Base-by-base conservation (phyloP, 2,797 vertebrate species). In the Tokudaia muenninki region DNA sequence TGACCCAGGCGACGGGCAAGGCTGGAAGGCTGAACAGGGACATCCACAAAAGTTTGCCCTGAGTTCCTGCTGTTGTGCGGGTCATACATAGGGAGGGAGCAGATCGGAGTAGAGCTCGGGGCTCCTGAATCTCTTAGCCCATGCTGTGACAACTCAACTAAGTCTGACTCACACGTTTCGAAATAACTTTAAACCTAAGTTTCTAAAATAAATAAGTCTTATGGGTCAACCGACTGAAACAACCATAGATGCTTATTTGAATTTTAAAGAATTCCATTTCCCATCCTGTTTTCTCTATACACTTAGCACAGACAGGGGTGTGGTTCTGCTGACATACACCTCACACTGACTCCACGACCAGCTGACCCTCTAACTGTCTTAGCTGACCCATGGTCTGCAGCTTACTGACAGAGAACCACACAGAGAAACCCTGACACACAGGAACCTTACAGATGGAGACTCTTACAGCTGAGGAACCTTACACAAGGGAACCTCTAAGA, bases 161-260 rank as follows among this genome's bases (percentile, higher is more conserved):
- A 24, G 9, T 88, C 10, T 65, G 92, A 52, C 50, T 77, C 2
- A 12, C 37, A 44, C 10, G 9, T 67, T 82, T 93, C 44, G 47
- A 78, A 95, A 63, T 22, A 65, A 55, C 3, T 6, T 70, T 24
- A 90, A 95, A n/a, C 77, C 41, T 34, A 37, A 24, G 44, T 84
- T 92, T 90, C 83, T 92, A 52, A 82, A 79, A 89, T 29, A 90
- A 92, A 74, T 13, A 65, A 21, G 80, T 61, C 82, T 86, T n/a
- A 47, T 21, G 44, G 41, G 19, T 63, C 63, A 52, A 70, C 21
- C 24, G 24, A 67, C 47, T 34, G 63, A 52, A 80, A 37, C 87
- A 92, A 91, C 8, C 65, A 50, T 6, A 70, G 16, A 88, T 59
- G 22, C 6, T 19, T 10, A 89, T 31, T 34, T 95, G 61, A 91